Base-by-base conservation (phyloP, 1,140 invertebrate genomes). In the Lamellibrachia luymesi region DNA sequence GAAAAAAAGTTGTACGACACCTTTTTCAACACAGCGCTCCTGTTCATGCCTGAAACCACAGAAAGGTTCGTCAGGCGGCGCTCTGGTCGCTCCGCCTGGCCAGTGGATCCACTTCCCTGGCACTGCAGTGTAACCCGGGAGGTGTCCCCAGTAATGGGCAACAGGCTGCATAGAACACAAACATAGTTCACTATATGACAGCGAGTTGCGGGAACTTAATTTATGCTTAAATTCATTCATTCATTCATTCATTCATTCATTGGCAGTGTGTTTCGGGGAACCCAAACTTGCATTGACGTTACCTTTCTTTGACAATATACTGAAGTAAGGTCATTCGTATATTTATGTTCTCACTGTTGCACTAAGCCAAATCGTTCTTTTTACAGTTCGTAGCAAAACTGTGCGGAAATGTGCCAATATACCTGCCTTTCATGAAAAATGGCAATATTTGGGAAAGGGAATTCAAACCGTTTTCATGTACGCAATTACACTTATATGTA, bases 131-230 rank as follows among this genome's bases (percentile, higher is more conserved):
- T 94, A 94, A 0, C 94, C 94, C 25, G 94, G 94, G 13, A 50
- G 92, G 13, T 94, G 93, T 17, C 94, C 94, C 94, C 94, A 95
- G 92, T 94, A 94, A 91, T 94, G 80, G 13, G 94, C 94, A 0
- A 94, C 94, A 38, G 92, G 91, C 94, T 94, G 89, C 80, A 94
- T 27, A 93, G 10, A 52, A 52, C 52, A 52, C 22, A 49, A 49
- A 4, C 22, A 7, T 90, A 2, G 2, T 22, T 49, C 6, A n/a
- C 2, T 92, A 64, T 52, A 50, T 90, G 1, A 38, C 38, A 38
- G 38, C 38, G 38, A 38, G 38, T 38, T 22, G 49, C 50, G 89
- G 89, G 27, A 90, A 1, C 27, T 90, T 90, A 90, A 90, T 90
- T 1, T 1, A 90, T 90, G 27, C 89, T 90, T 38, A 38, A 38